Base-by-base conservation (phyloP, 53 echinoderm and acorn worm species). In the Luidia sarsii region DNA sequence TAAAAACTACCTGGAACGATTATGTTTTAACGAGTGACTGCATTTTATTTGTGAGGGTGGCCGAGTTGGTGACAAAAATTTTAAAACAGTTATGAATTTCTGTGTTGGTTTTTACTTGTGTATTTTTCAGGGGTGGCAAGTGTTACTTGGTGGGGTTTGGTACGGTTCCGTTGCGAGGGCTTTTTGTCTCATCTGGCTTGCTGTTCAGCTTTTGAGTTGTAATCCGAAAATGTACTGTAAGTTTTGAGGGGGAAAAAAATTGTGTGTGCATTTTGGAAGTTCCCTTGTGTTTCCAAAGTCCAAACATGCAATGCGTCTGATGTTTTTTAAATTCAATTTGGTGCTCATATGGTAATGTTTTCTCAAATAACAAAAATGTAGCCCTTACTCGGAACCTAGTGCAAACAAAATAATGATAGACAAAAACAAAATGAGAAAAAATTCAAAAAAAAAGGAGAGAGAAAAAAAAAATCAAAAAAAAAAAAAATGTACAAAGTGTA, bases 311-410 rank as follows among this genome's bases (percentile, higher is more conserved):
- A 45, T 60, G 61, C 61, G 36, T 60, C 61, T n/a, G n/a, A 41
- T 45, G 60, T 43, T 24, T 60, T 72, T 54, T 50, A 77, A 60
- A 60, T 77, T 77, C 61, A 55, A 77, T 77, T 61, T 77, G 77
- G 77, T 77, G 77, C 77, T 77, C 45, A 60, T 45, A 74, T 49
- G 54, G 50, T 45, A 15, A 75, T 77, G 77, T 75, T 60, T 60
- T 77, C 48, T 77, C 61, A 60, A 25, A 48, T 65, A 30, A 72
- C 55, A 20, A 70, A 55, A 77, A 61, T 61, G 77, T 59, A 60
- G 43, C 60, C 77, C 77, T 61, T 77, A 60, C 51, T 48, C 18
- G 39, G 22, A 60, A 32, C 77, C 29, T 77, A 46, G 77, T 77
- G 77, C 77, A 77, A 77, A 77, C 41, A 6, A n/a, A n/a, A n/a